Evolutionary conservation across 30 jellyfish, hydroid and myxozoan species (phyloP).

Genomic region (Aurelia aurita): DNA sequence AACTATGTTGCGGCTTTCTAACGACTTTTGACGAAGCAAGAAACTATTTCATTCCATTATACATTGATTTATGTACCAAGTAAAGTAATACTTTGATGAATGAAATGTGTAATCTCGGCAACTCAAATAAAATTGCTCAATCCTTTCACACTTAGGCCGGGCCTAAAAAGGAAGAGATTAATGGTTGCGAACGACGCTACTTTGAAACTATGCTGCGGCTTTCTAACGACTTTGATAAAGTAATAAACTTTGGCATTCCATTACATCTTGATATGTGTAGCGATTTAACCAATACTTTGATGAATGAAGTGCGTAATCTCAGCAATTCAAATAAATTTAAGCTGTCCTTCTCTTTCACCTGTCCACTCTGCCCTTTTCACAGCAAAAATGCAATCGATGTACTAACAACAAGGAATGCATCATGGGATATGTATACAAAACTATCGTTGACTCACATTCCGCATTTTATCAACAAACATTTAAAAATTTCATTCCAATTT

Average conservation of each 20-base stretch:
- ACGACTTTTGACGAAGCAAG: neutral
- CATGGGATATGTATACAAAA: constrained; percentile 54
- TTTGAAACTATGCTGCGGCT: neutral
- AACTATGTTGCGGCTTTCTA: neutral
- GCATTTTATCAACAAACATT: neutral
- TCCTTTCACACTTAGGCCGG: constrained; percentile 10
- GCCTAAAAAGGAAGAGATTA: neutral
- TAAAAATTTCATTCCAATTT: no score
- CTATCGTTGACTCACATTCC: neutral
- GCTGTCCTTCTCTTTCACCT: neutral
- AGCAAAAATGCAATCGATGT: constrained; percentile 62
- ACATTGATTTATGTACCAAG: no score
- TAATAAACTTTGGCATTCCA: no score
- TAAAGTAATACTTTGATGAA: neutral
- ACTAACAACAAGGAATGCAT: constrained; percentile 44
- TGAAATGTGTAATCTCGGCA: neutral
- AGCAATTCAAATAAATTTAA: neutral
- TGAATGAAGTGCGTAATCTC: neutral
- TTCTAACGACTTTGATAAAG: neutral
- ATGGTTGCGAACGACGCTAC: constrained; percentile 67
- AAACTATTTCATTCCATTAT: no score
- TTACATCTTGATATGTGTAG: no score
- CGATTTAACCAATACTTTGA: neutral
- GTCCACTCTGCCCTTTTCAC: neutral
- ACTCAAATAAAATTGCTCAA: neutral